phyloP scores from a whole-genome alignment of 2,113 vertebrate genomes.

The Rostratula benghalensis region DNA sequence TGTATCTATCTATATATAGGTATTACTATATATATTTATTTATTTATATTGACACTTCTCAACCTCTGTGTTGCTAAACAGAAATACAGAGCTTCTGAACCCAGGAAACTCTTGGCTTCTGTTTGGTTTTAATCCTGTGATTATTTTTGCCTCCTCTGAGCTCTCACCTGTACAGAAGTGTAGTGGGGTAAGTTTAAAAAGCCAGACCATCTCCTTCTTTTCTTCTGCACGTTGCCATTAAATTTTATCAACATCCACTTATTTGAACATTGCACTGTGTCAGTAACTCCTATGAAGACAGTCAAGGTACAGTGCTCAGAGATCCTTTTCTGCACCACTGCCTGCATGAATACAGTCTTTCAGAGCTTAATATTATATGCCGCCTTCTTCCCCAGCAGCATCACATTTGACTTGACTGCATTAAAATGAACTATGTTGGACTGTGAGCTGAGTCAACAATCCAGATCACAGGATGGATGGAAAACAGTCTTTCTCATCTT shows the following conservation, averaged over 20 bases:
- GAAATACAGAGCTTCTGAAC: not conserved
- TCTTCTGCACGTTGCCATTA: not conserved
- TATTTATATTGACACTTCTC: not conserved
- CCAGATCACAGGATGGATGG: not conserved
- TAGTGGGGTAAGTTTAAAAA: not conserved
- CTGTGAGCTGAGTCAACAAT: not conserved
- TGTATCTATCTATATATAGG: not conserved
- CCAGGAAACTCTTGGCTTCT: not conserved
- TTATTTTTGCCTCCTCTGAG: not conserved
- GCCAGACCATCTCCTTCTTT: not conserved
- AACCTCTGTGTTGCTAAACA: not conserved
- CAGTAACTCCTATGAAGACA: not conserved
- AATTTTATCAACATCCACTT: not conserved
- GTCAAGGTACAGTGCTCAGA: not conserved
- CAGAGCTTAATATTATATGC: not conserved
- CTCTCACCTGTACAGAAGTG: not conserved
- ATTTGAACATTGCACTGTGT: not conserved
- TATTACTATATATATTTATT: too few species aligned
- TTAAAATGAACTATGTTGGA: not conserved
- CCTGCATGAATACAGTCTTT: not conserved
- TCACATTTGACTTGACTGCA: not conserved
- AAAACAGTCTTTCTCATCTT: not conserved
- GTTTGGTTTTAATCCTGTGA: not conserved
- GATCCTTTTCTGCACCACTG: not conserved
- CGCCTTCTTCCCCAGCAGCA: not conserved